A percentile compares a stretch with the other conserved stretches of the same genome.
These are phyloP conservation scores for Nycticryphes semicollaris DNA, from an alignment of 2,113 vertebrate species.

Conservation along the genomic window DNA sequence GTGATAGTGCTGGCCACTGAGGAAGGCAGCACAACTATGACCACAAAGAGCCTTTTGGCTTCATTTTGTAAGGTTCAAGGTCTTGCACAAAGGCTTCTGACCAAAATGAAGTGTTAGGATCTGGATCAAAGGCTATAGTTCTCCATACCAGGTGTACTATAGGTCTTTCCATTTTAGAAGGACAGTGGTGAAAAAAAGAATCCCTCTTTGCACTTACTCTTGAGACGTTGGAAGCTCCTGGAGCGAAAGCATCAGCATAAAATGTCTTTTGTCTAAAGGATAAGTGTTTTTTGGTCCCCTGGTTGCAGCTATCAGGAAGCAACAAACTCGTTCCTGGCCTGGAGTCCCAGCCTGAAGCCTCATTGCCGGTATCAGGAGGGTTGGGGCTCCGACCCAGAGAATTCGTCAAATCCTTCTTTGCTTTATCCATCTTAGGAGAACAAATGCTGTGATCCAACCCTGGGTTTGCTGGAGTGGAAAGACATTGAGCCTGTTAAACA, in stretches of 20 bases:
- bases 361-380: not conserved
- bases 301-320: not conserved
- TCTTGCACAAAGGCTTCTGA: not conserved
- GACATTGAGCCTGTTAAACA: slow-evolving; percentile 2
- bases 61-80: not conserved
- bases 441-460: not conserved
- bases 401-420: not conserved
- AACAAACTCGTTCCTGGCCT: not conserved
- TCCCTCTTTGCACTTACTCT: slow-evolving; percentile 68
- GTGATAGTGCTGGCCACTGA: not conserved
- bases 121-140: not conserved
- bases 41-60: not conserved
- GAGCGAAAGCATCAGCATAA: slow-evolving; percentile 73
- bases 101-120: not conserved
- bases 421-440: slow-evolving; percentile 45
- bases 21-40: not conserved
- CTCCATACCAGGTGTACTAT: not conserved
- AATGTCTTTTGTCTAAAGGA: slow-evolving; percentile 63
- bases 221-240: slow-evolving; percentile 49
- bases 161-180: not conserved
- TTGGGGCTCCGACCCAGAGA: not conserved
- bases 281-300: slow-evolving; percentile 21
- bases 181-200: not conserved
- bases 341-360: not conserved
- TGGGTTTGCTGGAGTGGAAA: not conserved